These are phyloP conservation scores for Pollachius pollachius DNA, from an alignment of 2,113 vertebrate species.

Conservation along the genomic window DNA sequence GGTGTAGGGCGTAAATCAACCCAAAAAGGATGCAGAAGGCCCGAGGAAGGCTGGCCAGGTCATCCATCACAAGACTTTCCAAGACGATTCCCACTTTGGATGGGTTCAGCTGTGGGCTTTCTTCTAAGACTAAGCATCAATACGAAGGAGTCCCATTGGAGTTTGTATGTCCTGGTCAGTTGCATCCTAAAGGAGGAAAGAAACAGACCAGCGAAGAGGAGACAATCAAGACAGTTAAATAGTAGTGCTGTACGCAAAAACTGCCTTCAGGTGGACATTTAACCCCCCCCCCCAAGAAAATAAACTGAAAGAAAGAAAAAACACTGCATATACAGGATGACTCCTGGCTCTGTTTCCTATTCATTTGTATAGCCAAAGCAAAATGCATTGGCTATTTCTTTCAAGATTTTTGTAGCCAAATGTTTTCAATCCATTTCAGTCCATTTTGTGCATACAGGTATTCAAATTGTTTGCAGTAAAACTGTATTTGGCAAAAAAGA, in stretches of 20 bases:
- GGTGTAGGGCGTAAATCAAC: constrained; percentile 20
- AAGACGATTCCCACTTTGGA: not conserved
- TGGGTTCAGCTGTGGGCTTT: constrained; percentile 9
- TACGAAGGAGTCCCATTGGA: not conserved
- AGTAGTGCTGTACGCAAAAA: not conserved
- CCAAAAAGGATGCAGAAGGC: constrained; percentile 16
- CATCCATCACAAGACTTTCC: not conserved
- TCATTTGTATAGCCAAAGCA: not conserved
- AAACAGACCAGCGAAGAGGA: not conserved
- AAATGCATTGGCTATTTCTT: no score
- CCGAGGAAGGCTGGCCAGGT: not conserved
- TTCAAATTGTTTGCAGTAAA: not conserved
- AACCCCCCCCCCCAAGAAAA: not conserved
- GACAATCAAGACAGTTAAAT: not conserved
- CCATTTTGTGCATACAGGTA: not conserved
- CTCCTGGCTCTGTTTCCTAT: not conserved
- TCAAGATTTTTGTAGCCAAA: not conserved
- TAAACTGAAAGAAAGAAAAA: not conserved
- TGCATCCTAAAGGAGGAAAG: constrained; percentile 8
- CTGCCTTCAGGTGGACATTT: no score
- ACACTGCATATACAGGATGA: not conserved
- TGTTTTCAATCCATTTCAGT: no score
- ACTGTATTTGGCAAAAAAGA: not conserved
- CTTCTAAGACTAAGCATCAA: not conserved
- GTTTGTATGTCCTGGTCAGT: constrained; percentile 6